Percentiles rank a stretch among this genome's conserved stretches.
Evolutionary conservation across 2,888 invertebrate genomes (phyloP).

Genomic region (Dicyrtoma fusca): DNA sequence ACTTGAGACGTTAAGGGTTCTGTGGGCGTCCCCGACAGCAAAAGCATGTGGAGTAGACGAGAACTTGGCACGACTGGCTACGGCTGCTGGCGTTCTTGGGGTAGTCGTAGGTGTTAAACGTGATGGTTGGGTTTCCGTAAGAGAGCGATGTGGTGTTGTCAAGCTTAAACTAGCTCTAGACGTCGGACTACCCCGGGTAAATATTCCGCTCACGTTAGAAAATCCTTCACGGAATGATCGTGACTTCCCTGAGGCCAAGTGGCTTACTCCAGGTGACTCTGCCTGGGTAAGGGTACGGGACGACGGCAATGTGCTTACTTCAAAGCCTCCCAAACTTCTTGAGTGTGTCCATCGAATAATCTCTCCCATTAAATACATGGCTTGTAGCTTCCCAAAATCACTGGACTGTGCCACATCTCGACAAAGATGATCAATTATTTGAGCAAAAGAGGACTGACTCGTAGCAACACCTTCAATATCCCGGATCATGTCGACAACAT

Average conservation of each 20-base stretch:
- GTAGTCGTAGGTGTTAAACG: too few species aligned
- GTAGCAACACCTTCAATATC: constrained; percentile 33
- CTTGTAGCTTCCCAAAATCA: constrained; percentile 51
- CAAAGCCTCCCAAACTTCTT: constrained; percentile 44
- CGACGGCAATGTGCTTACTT: constrained; percentile 3
- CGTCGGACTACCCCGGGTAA: not conserved
- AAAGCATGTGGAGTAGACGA: constrained; percentile 11
- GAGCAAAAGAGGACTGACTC: constrained; percentile 39
- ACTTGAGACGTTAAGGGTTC: constrained; percentile 9
- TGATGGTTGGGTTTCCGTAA: too few species aligned
- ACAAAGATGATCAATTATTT: constrained; percentile 49
- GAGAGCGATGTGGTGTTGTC: too few species aligned
- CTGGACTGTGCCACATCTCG: constrained; percentile 47
- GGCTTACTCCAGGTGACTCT: too few species aligned
- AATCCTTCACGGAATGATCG: not conserved
- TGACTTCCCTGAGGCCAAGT: not conserved
- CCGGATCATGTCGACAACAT: constrained; percentile 71
- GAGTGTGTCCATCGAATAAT: constrained; percentile 48
- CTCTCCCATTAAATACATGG: constrained; percentile 54
- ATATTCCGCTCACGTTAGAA: constrained; percentile 1
- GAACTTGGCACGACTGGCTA: not conserved
- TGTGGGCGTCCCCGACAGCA: constrained; percentile 11
- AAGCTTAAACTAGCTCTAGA: too few species aligned
- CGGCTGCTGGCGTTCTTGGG: not conserved
- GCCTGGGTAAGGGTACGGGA: not conserved